Conservation (phyloP, 2,888 invertebrate genomes). For the Drosophila atroscutellata region DNA sequence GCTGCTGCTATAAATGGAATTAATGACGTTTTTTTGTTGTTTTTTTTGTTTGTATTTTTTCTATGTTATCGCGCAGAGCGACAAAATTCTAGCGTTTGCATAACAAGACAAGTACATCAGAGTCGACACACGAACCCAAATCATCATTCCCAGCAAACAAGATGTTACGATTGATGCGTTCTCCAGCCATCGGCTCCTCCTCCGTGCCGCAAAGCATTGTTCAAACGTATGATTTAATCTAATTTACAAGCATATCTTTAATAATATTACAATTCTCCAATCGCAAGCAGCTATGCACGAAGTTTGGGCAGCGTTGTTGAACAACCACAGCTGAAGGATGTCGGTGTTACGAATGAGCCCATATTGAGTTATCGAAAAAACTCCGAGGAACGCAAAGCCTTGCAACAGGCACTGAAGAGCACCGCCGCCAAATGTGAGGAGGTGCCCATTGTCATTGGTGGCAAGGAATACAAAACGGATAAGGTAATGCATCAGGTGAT, state of each 20-base stretch:
- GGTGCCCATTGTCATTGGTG: constrained; percentile 98
- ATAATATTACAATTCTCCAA: background rate
- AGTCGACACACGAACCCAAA: constrained; percentile 19
- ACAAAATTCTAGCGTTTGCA: constrained; percentile 48
- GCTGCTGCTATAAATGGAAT: constrained; percentile 38
- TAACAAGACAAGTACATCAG: constrained; percentile 41
- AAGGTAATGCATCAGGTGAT: constrained; percentile 90
- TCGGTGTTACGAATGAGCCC: constrained; percentile 91
- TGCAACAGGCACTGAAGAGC: constrained; percentile 89
- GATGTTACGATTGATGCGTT: constrained; percentile 64
- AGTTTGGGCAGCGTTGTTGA: constrained; percentile 88
- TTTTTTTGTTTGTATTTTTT: constrained; percentile 22
- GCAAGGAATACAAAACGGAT: constrained; percentile 91
- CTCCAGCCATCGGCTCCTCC: constrained; percentile 14
- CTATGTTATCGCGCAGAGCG: constrained; percentile 26
- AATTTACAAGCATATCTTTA: background rate
- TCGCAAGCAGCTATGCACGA: constrained; percentile 79
- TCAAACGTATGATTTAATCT: constrained; percentile 38
- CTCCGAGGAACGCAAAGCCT: constrained; percentile 91
- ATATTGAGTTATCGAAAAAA: constrained; percentile 92
- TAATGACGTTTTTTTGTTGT: constrained; percentile 50
- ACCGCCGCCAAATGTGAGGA: constrained; percentile 90
- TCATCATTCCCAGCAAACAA: constrained; percentile 38
- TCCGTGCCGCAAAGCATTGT: constrained; percentile 29
- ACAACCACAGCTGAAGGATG: constrained; percentile 88